Evolutionary conservation across 2,888 invertebrate species (phyloP).

Genomic region (Drosophila meridiana): DNA sequence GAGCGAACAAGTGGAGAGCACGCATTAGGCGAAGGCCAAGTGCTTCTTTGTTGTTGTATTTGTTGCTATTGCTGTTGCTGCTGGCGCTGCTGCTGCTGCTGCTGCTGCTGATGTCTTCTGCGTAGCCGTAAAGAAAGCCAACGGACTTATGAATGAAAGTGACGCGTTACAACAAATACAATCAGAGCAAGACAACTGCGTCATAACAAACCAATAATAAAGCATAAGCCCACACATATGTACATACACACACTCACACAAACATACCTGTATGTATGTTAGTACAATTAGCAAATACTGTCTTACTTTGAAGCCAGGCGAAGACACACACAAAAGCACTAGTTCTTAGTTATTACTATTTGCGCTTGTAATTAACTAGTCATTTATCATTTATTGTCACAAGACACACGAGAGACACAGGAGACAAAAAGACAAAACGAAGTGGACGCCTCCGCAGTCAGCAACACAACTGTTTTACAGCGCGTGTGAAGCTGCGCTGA

Average conservation of each 20-base stretch:
- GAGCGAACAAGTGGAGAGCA: constrained; percentile 11
- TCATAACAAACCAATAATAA: constrained; percentile 32
- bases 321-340: constrained; percentile 5
- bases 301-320: constrained; percentile 3
- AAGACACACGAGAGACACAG: constrained; percentile 5
- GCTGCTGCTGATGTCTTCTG: constrained; percentile 20
- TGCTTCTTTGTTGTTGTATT: constrained; percentile 21
- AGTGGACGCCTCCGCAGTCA: constrained; percentile 20
- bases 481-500: constrained; percentile 36
- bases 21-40: constrained; percentile 52
- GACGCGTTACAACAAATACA: constrained; percentile 36
- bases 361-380: constrained; percentile 31
- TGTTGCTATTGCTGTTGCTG: constrained; percentile 14
- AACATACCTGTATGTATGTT: background rate
- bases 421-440: constrained; percentile 13
- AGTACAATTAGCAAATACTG: background rate
- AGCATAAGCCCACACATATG: background rate
- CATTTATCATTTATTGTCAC: constrained; percentile 38
- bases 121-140: constrained; percentile 24
- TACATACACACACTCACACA: background rate
- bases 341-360: constrained; percentile 15
- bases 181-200: constrained; percentile 20
- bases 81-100: constrained; percentile 17
- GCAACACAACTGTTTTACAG: constrained; percentile 19
- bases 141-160: constrained; percentile 55